Evolutionary conservation across 2,888 invertebrate species (phyloP).

Genomic region (Archaeoteleia sp.): DNA sequence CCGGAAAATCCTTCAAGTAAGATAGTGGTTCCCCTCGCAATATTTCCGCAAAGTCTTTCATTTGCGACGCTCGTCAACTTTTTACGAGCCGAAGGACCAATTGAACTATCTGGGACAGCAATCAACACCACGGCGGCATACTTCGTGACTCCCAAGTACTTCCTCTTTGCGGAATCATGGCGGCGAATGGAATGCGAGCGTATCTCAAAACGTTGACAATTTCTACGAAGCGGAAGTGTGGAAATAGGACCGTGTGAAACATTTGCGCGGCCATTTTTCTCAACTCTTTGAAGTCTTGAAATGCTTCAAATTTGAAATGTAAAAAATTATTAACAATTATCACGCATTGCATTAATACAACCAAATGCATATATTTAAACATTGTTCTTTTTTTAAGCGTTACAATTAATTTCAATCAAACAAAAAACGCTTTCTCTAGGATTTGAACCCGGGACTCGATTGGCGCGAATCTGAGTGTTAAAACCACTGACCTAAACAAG

Average conservation of each 20-base stretch:
- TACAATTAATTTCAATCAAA: too few species aligned
- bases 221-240: slow-evolving; percentile 34
- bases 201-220: slow-evolving; percentile 29
- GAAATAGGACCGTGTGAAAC: slow-evolving; percentile 25
- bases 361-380: too few species aligned
- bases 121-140: slow-evolving; percentile 38
- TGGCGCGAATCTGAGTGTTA: too few species aligned
- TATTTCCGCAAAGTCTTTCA: slow-evolving; percentile 8
- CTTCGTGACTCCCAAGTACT: slow-evolving; percentile 40
- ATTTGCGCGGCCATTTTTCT: slow-evolving; percentile 1
- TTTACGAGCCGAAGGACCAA: slow-evolving; percentile 32
- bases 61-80: slow-evolving; percentile 23
- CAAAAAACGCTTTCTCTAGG: too few species aligned
- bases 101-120: slow-evolving; percentile 45
- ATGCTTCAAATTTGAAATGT: too few species aligned
- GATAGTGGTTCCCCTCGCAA: neutral
- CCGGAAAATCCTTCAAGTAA: too few species aligned
- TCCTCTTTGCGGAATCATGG: slow-evolving; percentile 43
- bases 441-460: too few species aligned
- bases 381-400: too few species aligned
- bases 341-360: too few species aligned
- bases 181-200: slow-evolving; percentile 23
- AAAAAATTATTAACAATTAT: too few species aligned
- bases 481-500: too few species aligned
- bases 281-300: too few species aligned